Evolutionary conservation across 2,113 vertebrate genomes (phyloP).

Genomic region (Anoplopoma fimbria): DNA sequence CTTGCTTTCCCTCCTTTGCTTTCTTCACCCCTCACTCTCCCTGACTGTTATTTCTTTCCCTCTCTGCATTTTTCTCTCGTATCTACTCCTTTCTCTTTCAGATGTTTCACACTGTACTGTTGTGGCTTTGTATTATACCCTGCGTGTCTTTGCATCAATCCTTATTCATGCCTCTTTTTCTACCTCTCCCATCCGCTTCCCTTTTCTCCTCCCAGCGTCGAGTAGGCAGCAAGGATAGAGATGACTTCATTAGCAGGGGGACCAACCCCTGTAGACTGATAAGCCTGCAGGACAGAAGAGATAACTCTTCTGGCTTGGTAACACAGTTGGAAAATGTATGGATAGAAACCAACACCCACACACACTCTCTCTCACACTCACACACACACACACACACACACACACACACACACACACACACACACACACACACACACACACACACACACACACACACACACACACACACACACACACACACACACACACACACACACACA

Average conservation of each 20-base stretch:
- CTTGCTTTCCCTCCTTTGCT: constrained; percentile 71
- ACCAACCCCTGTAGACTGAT: constrained; percentile 63
- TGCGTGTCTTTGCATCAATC: constrained; percentile 47
- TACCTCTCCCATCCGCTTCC: constrained; percentile 46
- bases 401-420: background rate
- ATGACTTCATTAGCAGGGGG: constrained; percentile 81
- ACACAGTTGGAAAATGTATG: constrained; percentile 42
- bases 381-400: background rate
- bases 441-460: no score
- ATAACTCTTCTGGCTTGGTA: constrained; percentile 69
- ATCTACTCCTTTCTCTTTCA: constrained; percentile 57
- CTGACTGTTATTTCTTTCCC: constrained; percentile 67
- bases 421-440: background rate
- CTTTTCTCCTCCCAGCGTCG: constrained; percentile 21
- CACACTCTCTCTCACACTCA: background rate
- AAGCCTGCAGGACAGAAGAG: constrained; percentile 64
- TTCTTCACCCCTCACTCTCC: constrained; percentile 71
- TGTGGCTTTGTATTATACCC: constrained; percentile 35
- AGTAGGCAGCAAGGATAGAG: constrained; percentile 56
- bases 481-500: no score
- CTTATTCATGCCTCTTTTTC: constrained; percentile 44
- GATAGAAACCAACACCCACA: constrained; percentile 24
- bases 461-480: no score
- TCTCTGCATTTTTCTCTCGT: constrained; percentile 51
- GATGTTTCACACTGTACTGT: constrained; percentile 63